Base-by-base conservation (phyloP, 2,113 vertebrate species). In the Solea senegalensis region DNA sequence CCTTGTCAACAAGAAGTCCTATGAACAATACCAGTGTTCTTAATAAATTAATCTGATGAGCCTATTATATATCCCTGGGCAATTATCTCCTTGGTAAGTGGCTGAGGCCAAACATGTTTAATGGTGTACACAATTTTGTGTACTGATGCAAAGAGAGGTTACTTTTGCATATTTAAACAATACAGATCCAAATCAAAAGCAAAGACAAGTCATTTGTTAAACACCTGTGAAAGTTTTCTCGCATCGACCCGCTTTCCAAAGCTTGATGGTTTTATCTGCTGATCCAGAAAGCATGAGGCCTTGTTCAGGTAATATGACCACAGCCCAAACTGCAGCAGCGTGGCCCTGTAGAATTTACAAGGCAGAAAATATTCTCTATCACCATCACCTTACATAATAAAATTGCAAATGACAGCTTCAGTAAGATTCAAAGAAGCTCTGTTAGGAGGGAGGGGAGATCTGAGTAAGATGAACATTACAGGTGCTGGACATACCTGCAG, bases 241-340 rank as follows among this genome's bases (percentile, higher is more conserved):
- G 86, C 97, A 99, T 84, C 95, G 94, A 26, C 97, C 97, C 28
- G 97, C 97, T 72, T 98, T 99, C 97, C 97, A 99, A n/a, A 99
- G 92, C 81, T 96, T 99, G 83, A 99, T 95, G 52, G 95, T 96
- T 87, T 97, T 98, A 88, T 99, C 98, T 80, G 98, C 98, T 67
- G 98, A 98, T 83, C 96, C 98, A 49, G 96, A 96, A 83, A 99
- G 90, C 97, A 99, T 99, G 55, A 99, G 93, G 64, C 97, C 98
- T 74, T 98, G 96, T 73, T 98, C 96, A 28, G 97, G 96, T 78
- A 99, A 82, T 87, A 98, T 97, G 69, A 95, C 92, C 75, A 97
- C 98, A 8, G 96, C 95, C 98, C 97, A 99, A 16, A 99, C 96
- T 1, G 98, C 96, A 66, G 95, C 97, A 59, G 95, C 91, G 90